Conservation (phyloP, 2,888 invertebrate species). For the Drosophila paramelanica region DNA sequence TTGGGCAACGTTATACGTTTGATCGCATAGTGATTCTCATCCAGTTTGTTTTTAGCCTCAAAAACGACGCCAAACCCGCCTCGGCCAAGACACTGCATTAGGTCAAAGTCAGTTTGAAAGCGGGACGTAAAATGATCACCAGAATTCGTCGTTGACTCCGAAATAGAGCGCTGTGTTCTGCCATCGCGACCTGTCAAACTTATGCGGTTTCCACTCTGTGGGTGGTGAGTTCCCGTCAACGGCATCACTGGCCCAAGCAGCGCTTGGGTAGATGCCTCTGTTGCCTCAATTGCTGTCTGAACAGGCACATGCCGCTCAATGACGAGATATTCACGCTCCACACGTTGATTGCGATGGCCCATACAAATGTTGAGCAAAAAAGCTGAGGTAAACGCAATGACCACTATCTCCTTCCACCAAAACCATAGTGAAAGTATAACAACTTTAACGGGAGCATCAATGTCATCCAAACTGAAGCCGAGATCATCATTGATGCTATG, state of each 20-base stretch:
- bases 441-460: constrained; percentile 88
- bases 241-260: constrained; percentile 70
- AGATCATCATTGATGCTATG: constrained; percentile 71
- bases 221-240: constrained; percentile 36
- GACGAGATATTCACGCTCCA: constrained; percentile 82
- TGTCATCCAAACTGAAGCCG: constrained; percentile 85
- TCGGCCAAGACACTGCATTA: constrained; percentile 91
- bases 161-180: constrained; percentile 58
- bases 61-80: constrained; percentile 99
- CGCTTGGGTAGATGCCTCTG: constrained; percentile 80
- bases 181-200: constrained; percentile 35
- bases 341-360: constrained; percentile 85
- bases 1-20: constrained; percentile 96
- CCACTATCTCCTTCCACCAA: constrained; percentile 93
- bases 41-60: constrained; percentile 96
- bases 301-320: constrained; percentile 85
- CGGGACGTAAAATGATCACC: constrained; percentile 86
- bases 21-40: constrained; percentile 97
- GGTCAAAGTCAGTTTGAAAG: constrained; percentile 94
- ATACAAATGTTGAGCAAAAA: constrained; percentile 89
- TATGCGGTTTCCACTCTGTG: constrained; percentile 43
- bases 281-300: constrained; percentile 83
- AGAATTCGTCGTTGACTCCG: constrained; percentile 80
- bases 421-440: constrained; percentile 91
- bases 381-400: constrained; percentile 91